Evolutionary conservation across 2,888 invertebrate species (phyloP), one percentile per base, ranked within the genome.

Genomic region (Hemicrepidius hirtus): DNA sequence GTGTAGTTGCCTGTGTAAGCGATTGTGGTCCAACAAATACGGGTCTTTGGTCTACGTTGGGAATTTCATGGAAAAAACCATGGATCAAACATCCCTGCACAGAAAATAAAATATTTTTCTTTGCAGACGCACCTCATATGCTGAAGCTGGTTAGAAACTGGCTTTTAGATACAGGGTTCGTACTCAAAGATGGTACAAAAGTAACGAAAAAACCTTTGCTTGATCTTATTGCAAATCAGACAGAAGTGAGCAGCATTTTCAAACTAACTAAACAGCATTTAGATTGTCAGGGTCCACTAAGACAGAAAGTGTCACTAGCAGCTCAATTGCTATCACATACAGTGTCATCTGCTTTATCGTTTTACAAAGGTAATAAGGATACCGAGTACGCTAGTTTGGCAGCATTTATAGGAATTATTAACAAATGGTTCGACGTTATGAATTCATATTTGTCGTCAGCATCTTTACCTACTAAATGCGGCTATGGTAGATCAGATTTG

Each of bases 21-120:
- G 78, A 80, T 62, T 78, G 76, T 55, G 80, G 76, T 12, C 50
- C 70, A 24, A 41, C 74, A 13, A 79, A 77, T 46, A 40, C n/a
- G n/a, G n/a, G n/a, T n/a, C n/a, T n/a, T n/a, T n/a, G n/a, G n/a
- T n/a, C n/a, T n/a, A n/a, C 73, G 21, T 66, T 75, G n/a, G 44
- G 18, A 10, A 49, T 78, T 21, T 35, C 37, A 10, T 55, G 46
- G 9, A 55, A 76, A 1, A 69, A 71, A 0, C 66, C 69, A 20
- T 68, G 44, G 41, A 75, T 76, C 49, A 37, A 49, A 44, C 71
- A 77, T 72, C 73, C 76, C 12, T 21, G 21, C 4, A 68, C 73
- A 46, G 63, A 63, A 7, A 53, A 69, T 9, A 72, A 74, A 7
- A 53, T 78, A 20, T 77, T 74, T 41, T 37, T 78, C 37, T 75